Base-by-base conservation (phyloP, 2,797 vertebrate species). In the Fistularia tabacaria region DNA sequence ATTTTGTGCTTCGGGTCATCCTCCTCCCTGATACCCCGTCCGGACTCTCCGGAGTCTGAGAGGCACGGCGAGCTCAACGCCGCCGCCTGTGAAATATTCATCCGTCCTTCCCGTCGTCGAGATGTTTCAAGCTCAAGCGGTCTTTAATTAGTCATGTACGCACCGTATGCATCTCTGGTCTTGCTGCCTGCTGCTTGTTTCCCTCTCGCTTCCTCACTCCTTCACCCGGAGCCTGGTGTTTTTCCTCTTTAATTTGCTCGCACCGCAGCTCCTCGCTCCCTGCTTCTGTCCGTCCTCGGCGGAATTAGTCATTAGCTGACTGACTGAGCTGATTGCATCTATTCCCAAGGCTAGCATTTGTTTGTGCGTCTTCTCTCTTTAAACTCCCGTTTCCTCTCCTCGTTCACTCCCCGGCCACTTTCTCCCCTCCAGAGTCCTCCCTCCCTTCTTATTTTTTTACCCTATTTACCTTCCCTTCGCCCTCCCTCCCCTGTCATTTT, bases 241-340 rank as follows among this genome's bases (percentile, higher is more conserved):
- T 69, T 55, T 49, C 66, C 57, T 67, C 55, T 69, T 69, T 74
- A 54, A 66, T 80, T 79, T 64, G 53, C 67, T 73, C 72, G 63
- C 66, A 74, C 66, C 65, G 46, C 67, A n/a, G 46, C 69, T 67
- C 49, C 73, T 73, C 38, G 64, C 58, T 76, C 61, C 66, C 59
- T 70, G 60, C 66, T 73, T 69, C 60, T 62, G 57, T 66, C 48
- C 55, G 65, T 63, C 59, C 86, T 81, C 83, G 39, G 45, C 57
- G 80, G 84, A 80, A 74, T 82, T 80, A 65, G 80, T 87, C 81
- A 87, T 87, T 85, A 87, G 76, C 66, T 81, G 80, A 84, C 80
- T 85, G 85, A 82, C 76, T 81, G 84, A 80, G 78, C 78, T 88
- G 83, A 86, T 84, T 85, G 84, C 77, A 74, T 82, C 73, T 86